Conservation (phyloP, 2,797 vertebrate species). For the Chaunax sp. region DNA sequence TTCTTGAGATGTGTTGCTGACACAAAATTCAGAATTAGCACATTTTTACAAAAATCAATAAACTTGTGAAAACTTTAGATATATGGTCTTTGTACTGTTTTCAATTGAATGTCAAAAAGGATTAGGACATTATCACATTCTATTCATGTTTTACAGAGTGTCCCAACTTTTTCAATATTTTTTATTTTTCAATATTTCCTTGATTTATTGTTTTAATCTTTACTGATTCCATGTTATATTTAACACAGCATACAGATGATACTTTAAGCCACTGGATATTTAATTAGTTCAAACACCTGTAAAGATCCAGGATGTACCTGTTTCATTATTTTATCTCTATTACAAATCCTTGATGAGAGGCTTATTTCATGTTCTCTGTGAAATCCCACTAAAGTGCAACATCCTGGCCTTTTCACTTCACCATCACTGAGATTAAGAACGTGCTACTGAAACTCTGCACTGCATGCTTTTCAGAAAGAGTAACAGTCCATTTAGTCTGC, state of each 20-base stretch:
- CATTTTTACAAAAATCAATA: too few species aligned
- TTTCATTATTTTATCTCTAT: background rate
- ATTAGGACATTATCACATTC: too few species aligned
- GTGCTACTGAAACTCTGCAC: background rate
- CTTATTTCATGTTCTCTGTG: background rate
- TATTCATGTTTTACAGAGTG: too few species aligned
- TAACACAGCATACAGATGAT: too few species aligned
- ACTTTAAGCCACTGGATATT: background rate
- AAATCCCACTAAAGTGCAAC: background rate
- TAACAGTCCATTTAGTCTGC: background rate
- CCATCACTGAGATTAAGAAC: too few species aligned
- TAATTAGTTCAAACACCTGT: background rate
- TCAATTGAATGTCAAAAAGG: too few species aligned
- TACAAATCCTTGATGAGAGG: background rate
- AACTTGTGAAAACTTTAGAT: too few species aligned
- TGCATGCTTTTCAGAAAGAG: background rate
- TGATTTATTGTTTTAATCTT: background rate
- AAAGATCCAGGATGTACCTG: background rate
- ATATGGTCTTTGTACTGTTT: too few species aligned
- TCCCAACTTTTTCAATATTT: too few species aligned
- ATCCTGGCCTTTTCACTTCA: background rate
- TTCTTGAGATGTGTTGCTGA: too few species aligned
- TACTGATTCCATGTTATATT: too few species aligned
- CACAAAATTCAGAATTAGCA: too few species aligned
- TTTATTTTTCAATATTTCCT: background rate